Conservation (phyloP, 2,113 vertebrate species). For the Tauraco erythrolophus region DNA sequence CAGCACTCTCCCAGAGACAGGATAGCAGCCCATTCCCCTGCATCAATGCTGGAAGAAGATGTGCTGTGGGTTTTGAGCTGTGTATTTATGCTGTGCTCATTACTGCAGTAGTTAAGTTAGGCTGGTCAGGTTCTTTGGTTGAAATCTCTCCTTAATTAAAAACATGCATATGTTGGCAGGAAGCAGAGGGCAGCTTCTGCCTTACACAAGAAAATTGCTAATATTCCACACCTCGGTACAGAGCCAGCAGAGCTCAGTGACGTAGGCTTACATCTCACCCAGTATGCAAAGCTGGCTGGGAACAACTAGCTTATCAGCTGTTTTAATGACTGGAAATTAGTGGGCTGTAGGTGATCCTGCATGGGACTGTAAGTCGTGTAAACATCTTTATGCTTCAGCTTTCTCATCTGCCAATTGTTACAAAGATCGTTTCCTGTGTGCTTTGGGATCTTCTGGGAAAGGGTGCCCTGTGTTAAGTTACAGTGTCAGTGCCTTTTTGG, state of each 20-base stretch:
- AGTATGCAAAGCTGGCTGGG: background rate
- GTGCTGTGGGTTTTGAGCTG: background rate
- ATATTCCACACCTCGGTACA: background rate
- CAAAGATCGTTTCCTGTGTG: background rate
- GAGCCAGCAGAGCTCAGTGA: background rate
- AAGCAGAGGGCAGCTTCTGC: background rate
- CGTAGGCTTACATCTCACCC: fast-evolving
- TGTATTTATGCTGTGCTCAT: background rate
- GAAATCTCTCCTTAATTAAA: background rate
- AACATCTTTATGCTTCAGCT: background rate
- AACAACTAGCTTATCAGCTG: background rate
- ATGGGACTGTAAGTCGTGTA: background rate
- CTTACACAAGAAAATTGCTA: background rate
- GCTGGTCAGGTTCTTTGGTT: background rate
- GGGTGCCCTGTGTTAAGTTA: fast-evolving
- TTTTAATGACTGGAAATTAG: background rate
- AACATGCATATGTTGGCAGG: background rate
- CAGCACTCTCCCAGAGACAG: background rate
- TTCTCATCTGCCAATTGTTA: background rate
- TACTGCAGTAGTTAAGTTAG: background rate
- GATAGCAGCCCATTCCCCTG: background rate
- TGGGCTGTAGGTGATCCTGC: background rate
- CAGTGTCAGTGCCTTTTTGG: background rate
- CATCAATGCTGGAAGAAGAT: background rate
- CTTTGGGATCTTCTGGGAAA: background rate